Percentiles rank a stretch among this genome's conserved stretches.
Evolutionary conservation across 2,888 invertebrate genomes (phyloP).

Genomic region (Spodoptera picta): DNA sequence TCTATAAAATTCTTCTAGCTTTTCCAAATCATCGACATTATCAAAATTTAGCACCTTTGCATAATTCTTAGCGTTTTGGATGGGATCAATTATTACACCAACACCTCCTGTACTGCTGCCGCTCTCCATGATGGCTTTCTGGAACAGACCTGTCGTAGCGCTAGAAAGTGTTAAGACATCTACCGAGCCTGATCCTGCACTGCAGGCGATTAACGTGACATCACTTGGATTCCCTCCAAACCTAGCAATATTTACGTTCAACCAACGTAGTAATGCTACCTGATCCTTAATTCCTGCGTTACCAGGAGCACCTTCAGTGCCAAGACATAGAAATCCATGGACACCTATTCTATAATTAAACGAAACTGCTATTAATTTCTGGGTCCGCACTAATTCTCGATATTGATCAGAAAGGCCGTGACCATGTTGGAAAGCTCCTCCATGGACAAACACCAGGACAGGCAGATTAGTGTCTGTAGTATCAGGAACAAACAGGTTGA

Average conservation of each 20-base stretch:
- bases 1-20: slow-evolving; percentile 62
- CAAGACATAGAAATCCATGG: slow-evolving; percentile 64
- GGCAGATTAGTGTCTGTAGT: slow-evolving; percentile 62
- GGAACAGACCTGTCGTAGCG: slow-evolving; percentile 60
- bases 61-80: slow-evolving; percentile 63
- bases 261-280: slow-evolving; percentile 66
- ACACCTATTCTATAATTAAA: slow-evolving; percentile 66
- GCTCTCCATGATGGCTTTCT: slow-evolving; percentile 67
- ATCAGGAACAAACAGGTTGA: slow-evolving; percentile 73
- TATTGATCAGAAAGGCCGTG: slow-evolving; percentile 43
- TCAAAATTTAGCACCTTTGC: slow-evolving; percentile 62
- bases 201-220: slow-evolving; percentile 63
- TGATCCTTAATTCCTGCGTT: slow-evolving; percentile 72
- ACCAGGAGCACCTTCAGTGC: slow-evolving; percentile 62
- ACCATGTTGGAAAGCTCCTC: slow-evolving; percentile 63
- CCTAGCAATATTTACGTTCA: slow-evolving; percentile 63
- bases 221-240: slow-evolving; percentile 70
- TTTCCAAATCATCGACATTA: slow-evolving; percentile 53
- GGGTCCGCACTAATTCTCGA: slow-evolving; percentile 48
- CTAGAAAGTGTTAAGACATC: slow-evolving; percentile 63
- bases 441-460: slow-evolving; percentile 63
- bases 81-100: slow-evolving; percentile 61
- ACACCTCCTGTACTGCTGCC: slow-evolving; percentile 55
- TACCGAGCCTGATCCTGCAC: slow-evolving; percentile 63
- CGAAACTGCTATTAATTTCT: slow-evolving; percentile 58